phyloP scores from a whole-genome alignment of 2,797 vertebrate species.

The Schizopygopsis malacanthus region DNA sequence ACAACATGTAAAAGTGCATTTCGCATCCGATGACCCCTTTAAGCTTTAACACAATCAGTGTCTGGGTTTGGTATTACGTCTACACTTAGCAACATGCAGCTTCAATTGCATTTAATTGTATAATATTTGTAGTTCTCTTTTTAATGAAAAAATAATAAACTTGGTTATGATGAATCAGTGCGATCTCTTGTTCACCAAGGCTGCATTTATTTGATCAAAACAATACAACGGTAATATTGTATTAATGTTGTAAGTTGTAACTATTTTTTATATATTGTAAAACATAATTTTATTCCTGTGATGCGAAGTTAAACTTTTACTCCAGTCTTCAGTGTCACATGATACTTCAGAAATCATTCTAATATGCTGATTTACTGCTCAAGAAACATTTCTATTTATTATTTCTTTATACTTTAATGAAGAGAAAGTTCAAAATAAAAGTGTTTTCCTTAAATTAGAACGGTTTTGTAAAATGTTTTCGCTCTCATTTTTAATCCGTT shows the following conservation, averaged over 20 bases:
- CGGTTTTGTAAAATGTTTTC: no score
- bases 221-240: background rate
- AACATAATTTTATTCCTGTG: background rate
- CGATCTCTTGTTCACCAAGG: background rate
- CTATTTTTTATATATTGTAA: background rate
- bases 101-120: background rate
- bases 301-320: background rate
- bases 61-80: background rate
- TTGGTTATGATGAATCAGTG: background rate
- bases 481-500: background rate
- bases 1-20: no score
- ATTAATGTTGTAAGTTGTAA: background rate
- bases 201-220: background rate
- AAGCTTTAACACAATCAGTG: background rate
- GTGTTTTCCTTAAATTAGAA: background rate
- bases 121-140: background rate
- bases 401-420: no score
- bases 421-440: background rate
- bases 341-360: slow-evolving; percentile 3
- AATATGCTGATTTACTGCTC: background rate
- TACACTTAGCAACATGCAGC: background rate
- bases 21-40: no score
- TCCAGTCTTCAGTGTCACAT: background rate
- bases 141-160: background rate
- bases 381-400: background rate